These are phyloP conservation scores for Ophion ellenae DNA, from an alignment of 2,888 invertebrate species.

Conservation along the genomic window DNA sequence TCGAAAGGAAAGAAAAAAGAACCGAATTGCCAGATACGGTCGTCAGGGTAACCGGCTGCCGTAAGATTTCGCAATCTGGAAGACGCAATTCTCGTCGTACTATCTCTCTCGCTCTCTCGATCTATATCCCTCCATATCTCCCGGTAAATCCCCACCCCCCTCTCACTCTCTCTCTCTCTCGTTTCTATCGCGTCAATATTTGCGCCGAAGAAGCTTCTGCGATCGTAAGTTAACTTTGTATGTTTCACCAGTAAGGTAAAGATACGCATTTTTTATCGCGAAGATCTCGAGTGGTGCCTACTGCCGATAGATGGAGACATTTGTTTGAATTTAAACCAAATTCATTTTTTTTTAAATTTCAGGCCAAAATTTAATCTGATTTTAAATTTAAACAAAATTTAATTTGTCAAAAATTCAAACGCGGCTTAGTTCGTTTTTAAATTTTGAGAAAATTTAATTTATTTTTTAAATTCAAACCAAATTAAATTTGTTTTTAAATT, in stretches of 20 bases:
- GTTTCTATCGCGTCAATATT: conserved; percentile 51
- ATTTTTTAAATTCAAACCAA: no score
- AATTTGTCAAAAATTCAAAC: no score
- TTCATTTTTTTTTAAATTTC: no score
- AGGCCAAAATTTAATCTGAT: no score
- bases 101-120: conserved; percentile 20
- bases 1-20: conserved; percentile 32
- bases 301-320: conserved; percentile 25
- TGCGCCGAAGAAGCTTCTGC: conserved; percentile 18
- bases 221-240: conserved; percentile 42
- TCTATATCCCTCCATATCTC: conserved; percentile 8
- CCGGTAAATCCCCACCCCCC: neutral
- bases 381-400: no score
- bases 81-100: conserved; percentile 39
- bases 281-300: neutral
- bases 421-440: no score
- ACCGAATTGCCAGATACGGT: conserved; percentile 56
- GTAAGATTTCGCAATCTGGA: conserved; percentile 59
- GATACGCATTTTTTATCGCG: conserved; percentile 29
- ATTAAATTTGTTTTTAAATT: no score
- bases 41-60: conserved; percentile 59
- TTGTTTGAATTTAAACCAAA: neutral
- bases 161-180: neutral
- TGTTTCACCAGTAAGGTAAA: conserved; percentile 38
- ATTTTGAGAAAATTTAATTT: no score